These are phyloP conservation scores for Lysiphlebus fabarum DNA, from an alignment of 1,140 invertebrate species.

Conservation along the genomic window DNA sequence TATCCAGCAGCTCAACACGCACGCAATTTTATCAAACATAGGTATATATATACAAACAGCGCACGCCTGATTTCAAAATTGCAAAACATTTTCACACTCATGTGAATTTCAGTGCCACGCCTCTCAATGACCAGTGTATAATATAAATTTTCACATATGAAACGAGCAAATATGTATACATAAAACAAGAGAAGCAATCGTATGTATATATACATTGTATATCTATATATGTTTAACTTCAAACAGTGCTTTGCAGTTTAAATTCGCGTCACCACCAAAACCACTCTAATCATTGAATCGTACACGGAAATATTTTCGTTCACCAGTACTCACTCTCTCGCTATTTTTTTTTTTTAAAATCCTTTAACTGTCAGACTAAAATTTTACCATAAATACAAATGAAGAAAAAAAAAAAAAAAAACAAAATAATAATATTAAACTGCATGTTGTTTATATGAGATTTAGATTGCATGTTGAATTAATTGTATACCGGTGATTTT, in stretches of 20 bases:
- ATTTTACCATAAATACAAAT: no score
- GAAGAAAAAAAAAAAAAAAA: no score
- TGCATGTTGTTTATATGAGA: no score
- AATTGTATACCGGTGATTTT: no score
- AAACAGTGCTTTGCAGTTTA: constrained; percentile 10
- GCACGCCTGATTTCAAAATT: constrained; percentile 51
- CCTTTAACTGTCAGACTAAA: no score
- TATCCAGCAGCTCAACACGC: constrained; percentile 23
- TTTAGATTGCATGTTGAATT: no score
- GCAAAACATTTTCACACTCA: constrained; percentile 56
- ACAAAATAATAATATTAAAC: no score
- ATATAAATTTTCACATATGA: background rate
- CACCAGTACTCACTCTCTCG: no score
- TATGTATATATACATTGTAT: constrained; percentile 8
- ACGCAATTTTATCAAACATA: background rate
- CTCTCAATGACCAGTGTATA: constrained; percentile 12
- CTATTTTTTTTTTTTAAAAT: no score
- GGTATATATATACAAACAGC: constrained; percentile 25
- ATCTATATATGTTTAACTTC: no score
- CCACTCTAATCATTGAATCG: constrained; percentile 8
- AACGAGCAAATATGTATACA: background rate
- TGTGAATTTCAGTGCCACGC: constrained; percentile 34
- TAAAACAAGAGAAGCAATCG: background rate
- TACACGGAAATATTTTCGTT: constrained; percentile 1
- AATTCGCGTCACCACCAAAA: constrained; percentile 21